Evolutionary conservation across 2,113 vertebrate genomes (phyloP), one percentile per base, ranked within the genome.

Genomic region (Thomomys bottae): DNA sequence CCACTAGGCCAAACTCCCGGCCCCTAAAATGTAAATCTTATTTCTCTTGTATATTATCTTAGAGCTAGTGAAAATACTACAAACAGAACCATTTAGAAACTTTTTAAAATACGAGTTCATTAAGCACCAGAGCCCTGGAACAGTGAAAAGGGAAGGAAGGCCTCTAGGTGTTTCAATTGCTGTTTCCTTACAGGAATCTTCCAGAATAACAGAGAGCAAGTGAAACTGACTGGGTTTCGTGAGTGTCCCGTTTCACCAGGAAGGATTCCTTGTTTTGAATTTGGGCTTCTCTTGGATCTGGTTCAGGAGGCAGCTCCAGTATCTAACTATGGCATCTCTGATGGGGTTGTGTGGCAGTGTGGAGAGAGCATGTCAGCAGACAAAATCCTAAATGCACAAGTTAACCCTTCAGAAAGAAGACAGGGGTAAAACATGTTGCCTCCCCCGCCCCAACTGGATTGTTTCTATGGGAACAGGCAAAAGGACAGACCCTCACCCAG

Each of bases 211-310:
- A 86, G 63, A 87, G 75, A 76, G 68, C 28, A 67, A 95, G 81
- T 75, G 90, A 97, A 97, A 97, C 88, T 88, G 84, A 84, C 72
- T 67, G 26, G 63, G 93, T 97, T 98, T 97, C 94, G 8, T 2
- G 34, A 75, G 90, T 94, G n/a, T 96, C 75, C 92, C 76, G 79
- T 95, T 97, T 96, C 92, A 76, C 88, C 54, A 32, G 89, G 94
- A 77, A 84, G 94, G 77, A 0, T 45, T 38, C 90, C 82, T 96
- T 97, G 80, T 97, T 97, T 92, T 66, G 79, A 78, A 40, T 89
- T 64, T 73, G 71, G 26, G 9, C 94, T 95, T 49, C 17, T 90
- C 11, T 80, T 91, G 76, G 94, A 96, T 76, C 79, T 76, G 34
- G 1, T 6, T 14, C 90, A 0, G 68, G 24, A 95, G 91, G 63